Evolutionary conservation across 2,113 vertebrate genomes (phyloP).

Genomic region (Myiozetetes cayanensis): DNA sequence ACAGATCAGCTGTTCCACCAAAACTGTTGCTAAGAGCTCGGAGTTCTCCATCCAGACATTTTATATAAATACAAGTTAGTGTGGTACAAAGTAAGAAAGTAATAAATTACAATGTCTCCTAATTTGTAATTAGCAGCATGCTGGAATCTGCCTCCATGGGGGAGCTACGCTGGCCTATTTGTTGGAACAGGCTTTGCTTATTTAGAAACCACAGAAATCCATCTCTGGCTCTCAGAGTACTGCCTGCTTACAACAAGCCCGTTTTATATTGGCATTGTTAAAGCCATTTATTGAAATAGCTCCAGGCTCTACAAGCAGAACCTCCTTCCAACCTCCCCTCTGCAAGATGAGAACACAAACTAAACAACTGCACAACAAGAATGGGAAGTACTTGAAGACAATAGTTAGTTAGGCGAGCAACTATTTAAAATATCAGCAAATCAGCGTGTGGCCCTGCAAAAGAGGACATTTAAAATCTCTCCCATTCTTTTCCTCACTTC

Average conservation of each 20-base stretch:
- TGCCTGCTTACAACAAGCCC: not conserved
- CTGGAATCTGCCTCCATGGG: not conserved
- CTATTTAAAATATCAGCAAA: constrained; percentile 1
- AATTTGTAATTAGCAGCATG: not conserved
- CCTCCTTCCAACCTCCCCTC: not conserved
- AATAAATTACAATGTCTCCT: not conserved
- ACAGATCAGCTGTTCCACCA: not conserved
- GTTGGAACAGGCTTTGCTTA: not conserved
- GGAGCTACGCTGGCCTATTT: not conserved
- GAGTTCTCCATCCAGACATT: not conserved
- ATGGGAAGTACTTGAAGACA: not conserved
- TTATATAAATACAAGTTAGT: not conserved
- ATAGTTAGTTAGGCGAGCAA: not conserved
- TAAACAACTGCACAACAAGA: not conserved
- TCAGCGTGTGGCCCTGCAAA: not conserved
- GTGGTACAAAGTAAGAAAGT: not conserved
- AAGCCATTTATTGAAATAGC: not conserved
- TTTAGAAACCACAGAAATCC: constrained; percentile 10
- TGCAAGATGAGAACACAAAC: not conserved
- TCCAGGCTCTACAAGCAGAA: not conserved
- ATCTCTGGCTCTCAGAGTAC: not conserved
- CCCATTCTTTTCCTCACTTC: not conserved
- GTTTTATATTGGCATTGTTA: not conserved
- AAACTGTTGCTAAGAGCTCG: not conserved
- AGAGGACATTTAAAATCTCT: not conserved